These are phyloP conservation scores for Galleria mellonella DNA, from an alignment of 1,140 invertebrate genomes.

Conservation along the genomic window DNA sequence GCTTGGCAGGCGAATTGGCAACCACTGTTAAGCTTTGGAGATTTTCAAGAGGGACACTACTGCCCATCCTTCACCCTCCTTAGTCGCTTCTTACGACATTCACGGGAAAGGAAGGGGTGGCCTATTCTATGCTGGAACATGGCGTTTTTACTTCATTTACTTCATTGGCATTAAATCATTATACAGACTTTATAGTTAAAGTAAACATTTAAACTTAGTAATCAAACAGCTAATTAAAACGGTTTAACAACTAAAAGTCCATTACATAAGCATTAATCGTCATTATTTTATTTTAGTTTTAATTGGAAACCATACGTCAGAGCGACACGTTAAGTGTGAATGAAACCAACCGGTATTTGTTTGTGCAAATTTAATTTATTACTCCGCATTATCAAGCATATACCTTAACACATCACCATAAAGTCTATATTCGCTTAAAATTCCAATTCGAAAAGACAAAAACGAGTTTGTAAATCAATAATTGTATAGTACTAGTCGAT, in stretches of 20 bases:
- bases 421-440: neutral
- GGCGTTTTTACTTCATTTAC: too few relatives aligned
- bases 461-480: slow-evolving; percentile 27
- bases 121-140: too few relatives aligned
- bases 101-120: too few relatives aligned
- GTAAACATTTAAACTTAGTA: too few relatives aligned
- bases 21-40: too few relatives aligned
- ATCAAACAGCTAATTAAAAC: too few relatives aligned
- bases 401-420: neutral
- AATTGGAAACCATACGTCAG: slow-evolving; percentile 22
- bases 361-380: slow-evolving; percentile 17
- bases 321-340: slow-evolving; percentile 26
- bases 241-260: neutral
- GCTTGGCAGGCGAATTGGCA: too few relatives aligned
- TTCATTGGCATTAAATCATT: too few relatives aligned
- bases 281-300: slow-evolving; percentile 17
- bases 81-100: too few relatives aligned
- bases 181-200: too few relatives aligned
- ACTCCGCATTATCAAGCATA: neutral
- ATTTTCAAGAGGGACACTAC: too few relatives aligned
- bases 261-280: slow-evolving; percentile 16
- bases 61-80: too few relatives aligned
- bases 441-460: neutral
- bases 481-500: slow-evolving; percentile 48
- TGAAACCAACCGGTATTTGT: slow-evolving; percentile 44